phyloP scores from a whole-genome alignment of 1,140 invertebrate genomes.

The Calliphora vicina region DNA sequence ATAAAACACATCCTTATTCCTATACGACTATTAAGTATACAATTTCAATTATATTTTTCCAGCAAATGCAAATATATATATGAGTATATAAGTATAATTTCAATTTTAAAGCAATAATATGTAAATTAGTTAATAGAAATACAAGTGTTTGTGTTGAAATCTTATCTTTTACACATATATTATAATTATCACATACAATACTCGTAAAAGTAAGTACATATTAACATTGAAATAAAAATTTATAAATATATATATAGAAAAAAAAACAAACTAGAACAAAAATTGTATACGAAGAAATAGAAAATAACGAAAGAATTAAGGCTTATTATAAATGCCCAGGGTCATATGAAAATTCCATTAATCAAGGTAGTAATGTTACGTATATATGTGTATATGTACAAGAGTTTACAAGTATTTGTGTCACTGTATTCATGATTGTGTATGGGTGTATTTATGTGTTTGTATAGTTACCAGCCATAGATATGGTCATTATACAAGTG shows the following conservation, averaged over 20 bases:
- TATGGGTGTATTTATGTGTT: too few species aligned
- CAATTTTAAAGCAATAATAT: neutral
- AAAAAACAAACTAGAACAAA: neutral
- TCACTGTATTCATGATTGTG: neutral
- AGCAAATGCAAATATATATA: too few species aligned
- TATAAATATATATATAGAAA: neutral
- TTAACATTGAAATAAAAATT: neutral
- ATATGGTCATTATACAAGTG: slow-evolving; percentile 24
- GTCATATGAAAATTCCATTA: slow-evolving; percentile 24
- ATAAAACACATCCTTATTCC: too few species aligned
- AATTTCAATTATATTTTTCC: too few species aligned
- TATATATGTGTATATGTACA: neutral
- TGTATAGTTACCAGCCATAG: neutral
- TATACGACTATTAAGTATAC: too few species aligned
- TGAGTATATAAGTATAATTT: neutral
- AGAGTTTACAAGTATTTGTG: neutral
- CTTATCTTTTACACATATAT: neutral
- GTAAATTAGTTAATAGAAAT: neutral
- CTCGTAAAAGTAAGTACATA: neutral
- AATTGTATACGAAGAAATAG: neutral
- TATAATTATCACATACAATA: neutral
- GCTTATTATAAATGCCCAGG: slow-evolving; percentile 27
- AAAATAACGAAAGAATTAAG: slow-evolving; percentile 11
- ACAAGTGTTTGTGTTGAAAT: neutral
- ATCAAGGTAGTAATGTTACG: neutral